phyloP scores from a whole-genome alignment of 2,113 vertebrate genomes.

The Petrocephalus microphthalmus region DNA sequence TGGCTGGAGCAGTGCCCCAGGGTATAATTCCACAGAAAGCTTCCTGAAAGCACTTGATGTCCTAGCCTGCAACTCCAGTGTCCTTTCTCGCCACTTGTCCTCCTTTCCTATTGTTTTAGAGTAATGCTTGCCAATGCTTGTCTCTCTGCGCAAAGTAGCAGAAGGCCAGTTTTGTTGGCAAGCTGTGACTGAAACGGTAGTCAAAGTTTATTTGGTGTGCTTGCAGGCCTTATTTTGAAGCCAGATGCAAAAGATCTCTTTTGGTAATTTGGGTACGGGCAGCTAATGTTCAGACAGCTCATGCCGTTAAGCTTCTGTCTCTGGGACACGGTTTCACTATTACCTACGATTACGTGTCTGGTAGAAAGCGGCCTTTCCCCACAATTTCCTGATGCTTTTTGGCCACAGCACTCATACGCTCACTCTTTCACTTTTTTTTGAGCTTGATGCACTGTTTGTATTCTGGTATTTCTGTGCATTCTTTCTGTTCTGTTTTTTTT shows the following conservation, averaged over 20 bases:
- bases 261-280: not conserved
- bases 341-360: not conserved
- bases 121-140: not conserved
- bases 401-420: not conserved
- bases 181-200: not conserved
- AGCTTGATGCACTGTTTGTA: not conserved
- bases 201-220: not conserved
- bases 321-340: not conserved
- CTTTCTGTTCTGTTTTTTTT: not conserved
- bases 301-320: not conserved
- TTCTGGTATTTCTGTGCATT: not conserved
- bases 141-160: not conserved
- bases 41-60: not conserved
- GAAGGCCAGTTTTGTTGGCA: not conserved
- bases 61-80: not conserved
- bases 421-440: not conserved
- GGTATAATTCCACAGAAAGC: not conserved
- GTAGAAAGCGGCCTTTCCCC: not conserved
- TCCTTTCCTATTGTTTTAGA: not conserved
- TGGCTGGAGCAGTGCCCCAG: not conserved
- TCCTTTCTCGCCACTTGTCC: not conserved
- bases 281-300: not conserved
- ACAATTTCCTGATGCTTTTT: not conserved
- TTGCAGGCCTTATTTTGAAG: not conserved
- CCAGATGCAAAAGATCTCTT: not conserved